A percentile compares a stretch with the other conserved stretches of the same genome.
Evolutionary conservation across 2,888 invertebrate genomes (phyloP).

Genomic region (Aspidiotus rigidus): DNA sequence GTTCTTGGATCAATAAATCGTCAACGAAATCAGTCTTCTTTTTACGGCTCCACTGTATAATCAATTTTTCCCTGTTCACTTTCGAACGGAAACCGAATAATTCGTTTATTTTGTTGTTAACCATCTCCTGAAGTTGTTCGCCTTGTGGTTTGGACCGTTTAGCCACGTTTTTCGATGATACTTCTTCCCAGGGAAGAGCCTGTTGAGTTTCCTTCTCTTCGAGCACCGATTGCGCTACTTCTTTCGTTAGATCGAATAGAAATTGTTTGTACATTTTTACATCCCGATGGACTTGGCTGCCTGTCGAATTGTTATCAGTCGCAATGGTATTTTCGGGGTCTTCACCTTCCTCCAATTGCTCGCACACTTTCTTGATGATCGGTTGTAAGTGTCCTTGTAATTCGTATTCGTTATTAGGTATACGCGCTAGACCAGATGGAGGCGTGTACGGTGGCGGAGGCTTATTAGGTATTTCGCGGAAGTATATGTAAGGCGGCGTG

Average conservation of each 20-base stretch:
- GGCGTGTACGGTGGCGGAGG: slow-evolving; percentile 68
- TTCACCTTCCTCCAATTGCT: slow-evolving; percentile 42
- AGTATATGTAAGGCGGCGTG: slow-evolving; percentile 43
- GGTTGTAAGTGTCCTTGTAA: slow-evolving; percentile 1
- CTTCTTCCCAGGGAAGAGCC: slow-evolving; percentile 42
- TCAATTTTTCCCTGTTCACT: slow-evolving; percentile 49
- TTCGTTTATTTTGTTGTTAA: slow-evolving; percentile 39
- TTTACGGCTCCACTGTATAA: slow-evolving; percentile 55
- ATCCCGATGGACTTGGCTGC: slow-evolving; percentile 17
- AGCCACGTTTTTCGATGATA: slow-evolving; percentile 49
- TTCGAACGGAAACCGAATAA: slow-evolving; percentile 49
- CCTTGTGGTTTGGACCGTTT: slow-evolving; percentile 40
- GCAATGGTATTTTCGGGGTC: slow-evolving; percentile 42
- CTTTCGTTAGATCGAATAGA: slow-evolving; percentile 55
- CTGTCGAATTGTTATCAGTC: slow-evolving; percentile 41
- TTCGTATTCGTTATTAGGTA: slow-evolving; percentile 21
- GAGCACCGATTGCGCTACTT: slow-evolving; percentile 49
- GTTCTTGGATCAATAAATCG: slow-evolving; percentile 59
- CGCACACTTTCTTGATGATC: slow-evolving; percentile 17
- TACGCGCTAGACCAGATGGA: slow-evolving; percentile 42
- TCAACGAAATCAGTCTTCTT: slow-evolving; percentile 58
- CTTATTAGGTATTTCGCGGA: slow-evolving; percentile 62
- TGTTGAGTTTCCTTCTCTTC: slow-evolving; percentile 41
- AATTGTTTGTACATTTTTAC: slow-evolving; percentile 49
- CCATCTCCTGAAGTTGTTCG: slow-evolving; percentile 29